Evolutionary conservation across 1,140 invertebrate species (phyloP).

Genomic region (Drosophila melanica): DNA sequence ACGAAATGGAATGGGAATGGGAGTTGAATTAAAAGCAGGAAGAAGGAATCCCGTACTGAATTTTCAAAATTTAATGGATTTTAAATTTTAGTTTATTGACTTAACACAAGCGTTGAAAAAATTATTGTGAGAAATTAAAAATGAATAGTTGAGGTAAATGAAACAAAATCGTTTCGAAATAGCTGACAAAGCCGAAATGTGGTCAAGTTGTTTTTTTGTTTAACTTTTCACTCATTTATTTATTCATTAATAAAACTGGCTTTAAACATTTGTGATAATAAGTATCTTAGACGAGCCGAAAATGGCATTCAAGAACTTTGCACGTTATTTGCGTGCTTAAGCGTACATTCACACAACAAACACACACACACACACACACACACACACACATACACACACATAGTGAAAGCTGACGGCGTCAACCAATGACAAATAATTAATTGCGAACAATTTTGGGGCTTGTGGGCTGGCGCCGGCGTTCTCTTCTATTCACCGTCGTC

Average conservation of each 20-base stretch:
- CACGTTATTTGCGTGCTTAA: slow-evolving; percentile 21
- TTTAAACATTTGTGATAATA: slow-evolving; percentile 43
- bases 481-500: background rate
- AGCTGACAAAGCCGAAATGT: too few relatives aligned
- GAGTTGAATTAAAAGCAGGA: too few relatives aligned
- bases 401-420: slow-evolving; percentile 31
- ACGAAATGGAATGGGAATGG: background rate
- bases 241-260: slow-evolving; percentile 37
- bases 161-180: background rate
- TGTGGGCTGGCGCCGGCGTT: slow-evolving; percentile 25
- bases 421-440: slow-evolving; percentile 80
- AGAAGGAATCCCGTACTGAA: too few relatives aligned
- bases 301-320: slow-evolving; percentile 38
- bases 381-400: slow-evolving; percentile 2
- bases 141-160: background rate
- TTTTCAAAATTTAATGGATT: too few relatives aligned
- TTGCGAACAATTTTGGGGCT: slow-evolving; percentile 65
- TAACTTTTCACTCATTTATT: background rate
- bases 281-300: slow-evolving; percentile 38
- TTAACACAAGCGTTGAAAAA: too few relatives aligned
- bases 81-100: too few relatives aligned
- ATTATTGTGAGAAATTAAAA: too few relatives aligned
- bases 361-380: slow-evolving; percentile 13
- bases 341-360: slow-evolving; percentile 7
- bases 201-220: too few relatives aligned